A percentile compares a stretch with the other conserved stretches of the same genome.
Evolutionary conservation across 2,113 vertebrate species (phyloP).

Genomic region (Oncorhynchus kisutch): DNA sequence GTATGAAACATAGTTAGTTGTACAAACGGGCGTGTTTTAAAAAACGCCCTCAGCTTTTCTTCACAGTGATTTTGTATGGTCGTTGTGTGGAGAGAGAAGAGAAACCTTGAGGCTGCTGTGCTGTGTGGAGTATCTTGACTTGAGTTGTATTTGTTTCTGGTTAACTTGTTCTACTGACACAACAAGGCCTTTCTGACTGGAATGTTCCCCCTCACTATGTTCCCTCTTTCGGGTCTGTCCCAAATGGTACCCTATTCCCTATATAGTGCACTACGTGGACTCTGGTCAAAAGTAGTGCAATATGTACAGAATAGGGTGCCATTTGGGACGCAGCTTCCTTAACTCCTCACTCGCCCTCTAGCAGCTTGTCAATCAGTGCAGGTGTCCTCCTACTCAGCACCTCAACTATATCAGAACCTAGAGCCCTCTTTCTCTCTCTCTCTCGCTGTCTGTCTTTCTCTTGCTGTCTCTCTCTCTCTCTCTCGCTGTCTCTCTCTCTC

Average conservation of each 20-base stretch:
- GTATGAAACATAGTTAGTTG: neutral
- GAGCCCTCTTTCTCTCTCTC: neutral
- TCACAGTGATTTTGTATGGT: neutral
- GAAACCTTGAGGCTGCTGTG: neutral
- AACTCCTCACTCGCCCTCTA: slow-evolving; percentile 5
- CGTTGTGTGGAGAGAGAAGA: neutral
- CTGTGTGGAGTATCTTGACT: neutral
- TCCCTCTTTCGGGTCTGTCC: neutral
- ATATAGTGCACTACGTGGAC: too few relatives aligned
- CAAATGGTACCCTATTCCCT: too few relatives aligned
- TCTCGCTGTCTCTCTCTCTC: too few relatives aligned
- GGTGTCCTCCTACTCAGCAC: slow-evolving; percentile 6
- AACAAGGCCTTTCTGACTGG: neutral
- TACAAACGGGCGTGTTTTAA: neutral
- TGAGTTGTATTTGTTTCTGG: neutral
- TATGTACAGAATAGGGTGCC: neutral
- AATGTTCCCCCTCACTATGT: neutral
- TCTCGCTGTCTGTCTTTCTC: too few relatives aligned
- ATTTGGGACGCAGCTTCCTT: neutral
- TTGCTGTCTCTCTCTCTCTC: too few relatives aligned
- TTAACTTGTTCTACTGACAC: neutral
- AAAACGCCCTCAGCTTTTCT: neutral
- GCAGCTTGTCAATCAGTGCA: slow-evolving; percentile 5
- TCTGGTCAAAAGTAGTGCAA: too few relatives aligned
- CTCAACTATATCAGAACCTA: neutral